These are phyloP conservation scores for Gymnopithys bicolor DNA, from an alignment of 2,797 vertebrate species.

Conservation along the genomic window DNA sequence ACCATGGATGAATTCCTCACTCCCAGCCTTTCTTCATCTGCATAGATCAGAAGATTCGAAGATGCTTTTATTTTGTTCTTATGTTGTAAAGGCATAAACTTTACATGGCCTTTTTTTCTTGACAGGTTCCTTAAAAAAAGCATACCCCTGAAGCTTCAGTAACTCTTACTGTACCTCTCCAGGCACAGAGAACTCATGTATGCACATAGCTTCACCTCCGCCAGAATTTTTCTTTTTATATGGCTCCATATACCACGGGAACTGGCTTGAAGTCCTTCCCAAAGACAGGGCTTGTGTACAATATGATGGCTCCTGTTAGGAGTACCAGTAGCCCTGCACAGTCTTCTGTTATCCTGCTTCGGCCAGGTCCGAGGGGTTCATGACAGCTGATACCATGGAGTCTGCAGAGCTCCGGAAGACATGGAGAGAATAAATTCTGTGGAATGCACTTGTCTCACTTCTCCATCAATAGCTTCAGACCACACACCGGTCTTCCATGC, in stretches of 20 bases:
- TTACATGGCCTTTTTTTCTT: background rate
- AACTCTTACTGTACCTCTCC: background rate
- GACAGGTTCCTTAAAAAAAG: background rate
- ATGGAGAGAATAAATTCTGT: constrained; percentile 7
- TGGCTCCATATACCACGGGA: background rate
- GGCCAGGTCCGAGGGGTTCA: background rate
- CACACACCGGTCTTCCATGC: constrained; percentile 66
- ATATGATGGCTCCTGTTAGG: background rate
- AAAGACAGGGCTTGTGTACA: background rate
- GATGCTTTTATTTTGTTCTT: background rate
- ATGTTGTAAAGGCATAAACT: background rate
- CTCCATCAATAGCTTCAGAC: constrained; percentile 61
- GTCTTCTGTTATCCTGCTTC: background rate
- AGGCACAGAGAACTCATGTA: background rate
- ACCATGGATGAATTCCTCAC: background rate
- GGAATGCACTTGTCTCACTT: constrained; percentile 61
- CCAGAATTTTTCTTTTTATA: background rate
- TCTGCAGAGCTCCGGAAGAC: background rate
- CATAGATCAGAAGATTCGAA: background rate
- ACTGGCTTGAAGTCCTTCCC: background rate
- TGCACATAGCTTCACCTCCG: background rate
- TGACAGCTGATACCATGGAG: constrained; percentile 16
- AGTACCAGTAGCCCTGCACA: background rate
- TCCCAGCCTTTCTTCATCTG: background rate
- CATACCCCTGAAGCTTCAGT: background rate